A percentile compares a stretch with the other conserved stretches of the same genome.
Conservation (phyloP, 2,888 invertebrate species). For the Oeneis ivallda region DNA sequence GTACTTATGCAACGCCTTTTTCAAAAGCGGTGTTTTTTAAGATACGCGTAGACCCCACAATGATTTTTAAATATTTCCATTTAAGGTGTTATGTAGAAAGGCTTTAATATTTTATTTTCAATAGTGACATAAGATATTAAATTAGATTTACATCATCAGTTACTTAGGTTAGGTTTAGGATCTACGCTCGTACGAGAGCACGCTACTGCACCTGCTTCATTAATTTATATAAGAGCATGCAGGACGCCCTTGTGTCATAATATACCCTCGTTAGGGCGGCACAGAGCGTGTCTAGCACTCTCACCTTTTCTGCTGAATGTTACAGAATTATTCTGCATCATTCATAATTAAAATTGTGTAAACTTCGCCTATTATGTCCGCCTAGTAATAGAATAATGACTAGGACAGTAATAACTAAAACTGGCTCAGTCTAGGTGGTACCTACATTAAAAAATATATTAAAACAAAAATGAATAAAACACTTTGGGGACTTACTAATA, state of each 20-base stretch:
- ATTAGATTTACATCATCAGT: not conserved
- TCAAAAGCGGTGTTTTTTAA: too few relatives aligned
- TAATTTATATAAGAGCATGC: slow-evolving; percentile 35
- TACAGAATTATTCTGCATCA: slow-evolving; percentile 7
- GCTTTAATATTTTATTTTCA: too few relatives aligned
- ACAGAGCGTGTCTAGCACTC: not conserved
- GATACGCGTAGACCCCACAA: too few relatives aligned
- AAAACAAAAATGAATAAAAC: too few relatives aligned
- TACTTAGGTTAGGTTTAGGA: slow-evolving; percentile 21
- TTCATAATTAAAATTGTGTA: slow-evolving; percentile 13
- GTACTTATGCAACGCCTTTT: too few relatives aligned
- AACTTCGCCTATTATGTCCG: not conserved
- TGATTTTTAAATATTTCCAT: too few relatives aligned
- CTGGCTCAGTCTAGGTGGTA: not conserved
- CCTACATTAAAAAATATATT: too few relatives aligned
- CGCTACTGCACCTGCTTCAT: slow-evolving; percentile 29
- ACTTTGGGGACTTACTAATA: too few relatives aligned
- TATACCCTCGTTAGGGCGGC: slow-evolving; percentile 25
- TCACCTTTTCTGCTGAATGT: slow-evolving; percentile 5
- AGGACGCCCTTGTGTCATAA: slow-evolving; percentile 31
- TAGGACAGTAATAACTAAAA: not conserved
- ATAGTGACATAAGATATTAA: too few relatives aligned
- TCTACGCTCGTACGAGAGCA: slow-evolving; percentile 14
- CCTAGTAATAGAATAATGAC: not conserved
- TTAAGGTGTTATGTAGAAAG: too few relatives aligned